A percentile compares a stretch with the other conserved stretches of the same genome.
phyloP scores from a whole-genome alignment of 2,113 vertebrate genomes.

The Oophaga pumilio region DNA sequence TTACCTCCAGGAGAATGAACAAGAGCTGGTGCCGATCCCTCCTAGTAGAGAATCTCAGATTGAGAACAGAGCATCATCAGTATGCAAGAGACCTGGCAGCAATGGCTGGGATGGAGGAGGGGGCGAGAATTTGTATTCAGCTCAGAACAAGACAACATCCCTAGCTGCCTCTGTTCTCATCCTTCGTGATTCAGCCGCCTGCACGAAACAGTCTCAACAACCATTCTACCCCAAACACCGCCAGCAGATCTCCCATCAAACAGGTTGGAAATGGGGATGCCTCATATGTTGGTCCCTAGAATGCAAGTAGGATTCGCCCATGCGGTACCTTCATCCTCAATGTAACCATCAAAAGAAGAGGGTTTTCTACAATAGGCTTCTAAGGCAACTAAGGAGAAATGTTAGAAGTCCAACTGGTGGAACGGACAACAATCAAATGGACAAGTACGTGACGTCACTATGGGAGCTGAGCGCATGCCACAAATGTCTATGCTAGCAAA shows the following conservation, averaged over 20 bases:
- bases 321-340: too few species aligned
- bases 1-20: conserved; percentile 36
- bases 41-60: conserved; percentile 17
- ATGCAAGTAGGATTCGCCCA: not conserved
- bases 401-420: too few species aligned
- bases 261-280: conserved; percentile 5
- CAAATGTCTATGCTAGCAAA: too few species aligned
- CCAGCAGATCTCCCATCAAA: conserved; percentile 67
- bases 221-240: conserved; percentile 68
- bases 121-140: conserved; percentile 76
- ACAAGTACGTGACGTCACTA: too few species aligned
- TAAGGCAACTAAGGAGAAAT: not conserved
- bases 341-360: not conserved
- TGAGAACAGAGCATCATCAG: conserved; percentile 52
- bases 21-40: not conserved
- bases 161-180: conserved; percentile 77
- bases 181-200: conserved; percentile 78
- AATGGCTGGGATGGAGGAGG: conserved; percentile 54
- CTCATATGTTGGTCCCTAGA: not conserved
- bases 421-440: not conserved
- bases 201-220: conserved; percentile 77
- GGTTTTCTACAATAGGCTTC: not conserved
- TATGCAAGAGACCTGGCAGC: conserved; percentile 50
- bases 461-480: too few species aligned
- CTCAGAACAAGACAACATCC: conserved; percentile 78